Evolutionary conservation across 2,888 invertebrate genomes (phyloP), one percentile per base, ranked within the genome.

Genomic region (Hyposoter dolosus): DNA sequence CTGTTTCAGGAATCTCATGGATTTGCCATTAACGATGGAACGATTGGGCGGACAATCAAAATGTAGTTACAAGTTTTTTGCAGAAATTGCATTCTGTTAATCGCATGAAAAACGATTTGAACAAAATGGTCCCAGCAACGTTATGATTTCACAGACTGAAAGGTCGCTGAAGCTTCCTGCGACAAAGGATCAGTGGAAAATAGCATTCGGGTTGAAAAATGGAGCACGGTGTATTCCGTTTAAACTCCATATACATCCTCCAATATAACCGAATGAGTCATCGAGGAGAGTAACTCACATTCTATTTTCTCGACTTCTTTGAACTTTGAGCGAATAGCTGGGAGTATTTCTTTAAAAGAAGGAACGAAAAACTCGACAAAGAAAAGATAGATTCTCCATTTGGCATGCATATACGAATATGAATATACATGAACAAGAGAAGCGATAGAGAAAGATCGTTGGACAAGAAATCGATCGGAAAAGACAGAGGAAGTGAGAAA

Each of bases 251-350:
- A 56, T 43, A 23, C 28, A 56, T 68, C 28, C 43, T 65, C 83
- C 65, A 19, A 85, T 83, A 83, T 85, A 80, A 72, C 83, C 50
- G 56, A 80, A 80, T 85, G 85, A 85, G 56, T 85, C 83, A 85
- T 83, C 66, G 75, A 40, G 68, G 50, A 78, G n/a, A 50, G 40
- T 53, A 75, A 40, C 63, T 75, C 47, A 63, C 71, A 63, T 63
- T 71, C 63, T 71, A 71, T 71, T 79, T 50, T 69, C 45, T 65
- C 72, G 6, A 50, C 45, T 69, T 19, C 6, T 50, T 35, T 3
- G n/a, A 72, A 40, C 72, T 45, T 53, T 50, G 12, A 66, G 23
- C 7, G 7, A 56, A 60, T 28, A 19, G 32, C 66, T 3, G 53
- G 15, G 72, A 12, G 10, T 10, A 40, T 19, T 35, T 66, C 6